Evolutionary conservation across 2,797 vertebrate species (phyloP), one percentile per base, ranked within the genome.

Genomic region (Cossypha heuglini): DNA sequence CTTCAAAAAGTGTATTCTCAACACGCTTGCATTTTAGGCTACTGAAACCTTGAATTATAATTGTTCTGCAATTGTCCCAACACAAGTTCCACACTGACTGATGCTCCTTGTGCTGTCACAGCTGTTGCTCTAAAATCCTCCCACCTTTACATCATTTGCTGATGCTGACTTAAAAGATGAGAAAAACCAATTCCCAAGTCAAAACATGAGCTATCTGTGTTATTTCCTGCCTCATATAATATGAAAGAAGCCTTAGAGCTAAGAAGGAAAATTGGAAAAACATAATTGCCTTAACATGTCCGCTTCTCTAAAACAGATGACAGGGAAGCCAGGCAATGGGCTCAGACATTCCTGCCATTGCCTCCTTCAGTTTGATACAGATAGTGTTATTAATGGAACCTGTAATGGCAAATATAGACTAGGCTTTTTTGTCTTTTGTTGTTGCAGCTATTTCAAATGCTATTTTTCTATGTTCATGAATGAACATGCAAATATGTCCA

Each of bases 301-400:
- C 81, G 8, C 29, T 83, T 86, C 59, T 73, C 57, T 63, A 57
- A 71, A 86, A 55, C 22, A 14, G 24, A 25, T 52, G 45, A 38
- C 18, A 42, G 6, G 6, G 10, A 38, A 74, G 5, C 13, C 0
- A 2, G n/a, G 18, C 35, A 80, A 48, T 0, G 25, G 17, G 20
- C 28, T 61, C 18, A 57, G 54, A 3, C 58, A 42, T 19, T 81
- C 37, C 24, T 68, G 51, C 10, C 14, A 43, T 38, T 85, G 21
- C 7, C 21, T 94, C 42, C 28, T 80, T 20, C 63, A 54, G 17
- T 51, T 66, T 76, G 35, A 33, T 18, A 52, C 5, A 67, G 13
- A 28, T 3, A 0, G 7, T 33, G 22, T 51, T 61, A 49, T 68
- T 86, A 86, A 52, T 20, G 21, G 18, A 57, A 78, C 8, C 16